Base-by-base conservation (phyloP, 2,888 invertebrate species). In the Nysson spinosus region DNA sequence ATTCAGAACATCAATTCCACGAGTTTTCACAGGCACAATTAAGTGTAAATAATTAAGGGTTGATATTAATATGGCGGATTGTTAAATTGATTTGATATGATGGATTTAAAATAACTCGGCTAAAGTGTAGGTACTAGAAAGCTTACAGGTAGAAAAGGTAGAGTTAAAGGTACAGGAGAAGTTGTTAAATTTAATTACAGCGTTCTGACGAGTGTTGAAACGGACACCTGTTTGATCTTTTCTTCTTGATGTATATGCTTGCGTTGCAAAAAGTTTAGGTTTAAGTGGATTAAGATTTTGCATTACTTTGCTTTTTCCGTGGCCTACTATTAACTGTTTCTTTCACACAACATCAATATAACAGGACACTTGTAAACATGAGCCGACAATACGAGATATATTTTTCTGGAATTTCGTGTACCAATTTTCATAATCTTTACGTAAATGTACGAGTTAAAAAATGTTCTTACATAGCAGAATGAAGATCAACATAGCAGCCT, bases 161-260 rank as follows among this genome's bases (percentile, higher is more conserved):
- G 60, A 74, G 72, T 73, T 72, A 72, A 71, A 68, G 72, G 72
- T 67, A 65, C 54, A 50, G 56, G 75, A 66, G 69, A 76, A 73
- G 78, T 79, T 75, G 79, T 79, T 78, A 77, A 77, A 80, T 80
- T 80, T 78, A 79, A 79, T 78, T 74, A 70, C 70, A 40, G 54
- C 61, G 64, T 62, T 75, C 67, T 71, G 72, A 77, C 57, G 57
- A 56, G 55, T 40, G 54, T 43, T 46, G 67, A 71, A 57, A 68
- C 58, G 44, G 75, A 81, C 82, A 82, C 80, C 82, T 82, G 81
- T 83, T 82, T 82, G 82, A 81, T 81, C 77, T 75, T 43, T 71
- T 52, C 68, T 68, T 61, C 32, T 54, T 34, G 26, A 47, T 52
- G 46, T 46, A 49, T 70, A 34, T 51, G 51, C 54, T 26, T 40